Evolutionary conservation across 2,113 vertebrate genomes (phyloP).

Genomic region (Siniperca chuatsi): DNA sequence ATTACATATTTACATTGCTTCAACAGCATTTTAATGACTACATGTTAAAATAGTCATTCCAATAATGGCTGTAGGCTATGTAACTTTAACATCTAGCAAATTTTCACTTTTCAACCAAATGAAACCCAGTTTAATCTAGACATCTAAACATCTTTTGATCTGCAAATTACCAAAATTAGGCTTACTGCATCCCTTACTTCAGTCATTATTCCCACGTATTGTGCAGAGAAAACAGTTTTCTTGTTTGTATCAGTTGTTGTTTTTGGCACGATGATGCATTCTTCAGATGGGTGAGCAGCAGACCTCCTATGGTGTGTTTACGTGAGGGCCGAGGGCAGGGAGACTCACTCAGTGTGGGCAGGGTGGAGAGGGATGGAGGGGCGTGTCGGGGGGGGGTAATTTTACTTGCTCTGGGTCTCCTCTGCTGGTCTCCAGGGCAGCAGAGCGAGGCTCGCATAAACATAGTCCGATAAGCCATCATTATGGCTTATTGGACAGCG

Average conservation of each 20-base stretch:
- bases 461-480: constrained; percentile 18
- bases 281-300: constrained; percentile 10
- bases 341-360: not conserved
- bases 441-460: not conserved
- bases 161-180: not conserved
- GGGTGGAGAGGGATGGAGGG: not conserved
- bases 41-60: not conserved
- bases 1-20: not conserved
- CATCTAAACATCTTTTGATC: no score
- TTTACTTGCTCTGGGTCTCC: constrained; percentile 8
- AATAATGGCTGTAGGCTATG: not conserved
- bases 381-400: not conserved
- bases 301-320: constrained; percentile 26
- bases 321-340: not conserved
- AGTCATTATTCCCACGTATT: accelerated
- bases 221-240: not conserved
- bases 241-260: constrained; percentile 23
- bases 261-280: constrained; percentile 23
- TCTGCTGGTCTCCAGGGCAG: constrained; percentile 33
- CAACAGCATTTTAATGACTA: not conserved
- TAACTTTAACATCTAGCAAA: not conserved
- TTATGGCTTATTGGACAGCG: constrained; percentile 11
- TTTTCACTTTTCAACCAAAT: not conserved
- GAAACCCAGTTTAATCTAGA: not conserved
- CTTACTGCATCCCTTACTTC: not conserved